Percentiles rank a stretch among this genome's conserved stretches.
Conservation (phyloP, 2,113 vertebrate species). For the Galbula dea region DNA sequence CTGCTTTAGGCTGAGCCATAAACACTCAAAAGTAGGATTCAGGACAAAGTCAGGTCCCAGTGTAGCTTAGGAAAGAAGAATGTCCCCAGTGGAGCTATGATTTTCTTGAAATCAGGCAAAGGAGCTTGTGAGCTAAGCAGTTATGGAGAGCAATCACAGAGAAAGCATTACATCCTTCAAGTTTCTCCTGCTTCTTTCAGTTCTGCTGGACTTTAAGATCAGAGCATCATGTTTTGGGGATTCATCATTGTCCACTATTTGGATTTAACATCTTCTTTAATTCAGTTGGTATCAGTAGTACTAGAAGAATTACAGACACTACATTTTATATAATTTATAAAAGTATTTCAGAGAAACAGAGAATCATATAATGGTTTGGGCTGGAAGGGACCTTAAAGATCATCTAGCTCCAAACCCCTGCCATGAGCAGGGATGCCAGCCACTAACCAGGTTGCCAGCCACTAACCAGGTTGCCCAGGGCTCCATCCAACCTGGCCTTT, state of each 20-base stretch:
- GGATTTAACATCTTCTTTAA: background rate
- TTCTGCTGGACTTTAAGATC: background rate
- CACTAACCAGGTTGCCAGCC: too few relatives aligned
- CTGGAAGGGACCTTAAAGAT: too few relatives aligned
- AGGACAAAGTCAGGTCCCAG: background rate
- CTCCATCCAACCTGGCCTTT: too few relatives aligned
- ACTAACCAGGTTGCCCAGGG: too few relatives aligned
- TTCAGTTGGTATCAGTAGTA: background rate
- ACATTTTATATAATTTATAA: background rate
- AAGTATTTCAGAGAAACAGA: too few relatives aligned
- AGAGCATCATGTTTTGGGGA: background rate
- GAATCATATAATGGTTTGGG: too few relatives aligned
- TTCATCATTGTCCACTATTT: background rate
- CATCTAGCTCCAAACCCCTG: too few relatives aligned
- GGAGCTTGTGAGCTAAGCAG: background rate
- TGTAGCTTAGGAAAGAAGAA: background rate
- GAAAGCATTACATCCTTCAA: background rate
- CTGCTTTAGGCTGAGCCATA: background rate
- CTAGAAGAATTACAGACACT: background rate
- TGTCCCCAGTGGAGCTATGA: background rate
- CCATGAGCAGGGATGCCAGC: too few relatives aligned
- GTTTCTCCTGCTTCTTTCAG: background rate
- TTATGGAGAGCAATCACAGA: background rate
- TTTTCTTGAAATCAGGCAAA: background rate
- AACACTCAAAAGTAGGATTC: background rate